Evolutionary conservation across 2,888 invertebrate species (phyloP).

Genomic region (Caenorhabditis sulstoni): DNA sequence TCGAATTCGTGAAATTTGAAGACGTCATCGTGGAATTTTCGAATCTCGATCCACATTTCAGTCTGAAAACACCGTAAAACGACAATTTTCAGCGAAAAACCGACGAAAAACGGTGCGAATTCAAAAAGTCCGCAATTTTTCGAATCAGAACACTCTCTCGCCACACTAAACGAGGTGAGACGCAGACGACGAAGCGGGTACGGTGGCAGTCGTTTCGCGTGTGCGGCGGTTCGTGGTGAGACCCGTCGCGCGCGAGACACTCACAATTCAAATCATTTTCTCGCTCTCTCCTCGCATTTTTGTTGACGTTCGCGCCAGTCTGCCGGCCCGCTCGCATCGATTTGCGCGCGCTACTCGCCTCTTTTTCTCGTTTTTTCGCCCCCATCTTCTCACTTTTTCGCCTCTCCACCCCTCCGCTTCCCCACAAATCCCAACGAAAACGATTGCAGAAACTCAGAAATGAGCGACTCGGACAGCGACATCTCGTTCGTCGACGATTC

Average conservation of each 20-base stretch:
- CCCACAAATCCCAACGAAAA: slow-evolving; percentile 6
- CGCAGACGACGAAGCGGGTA: slow-evolving; percentile 38
- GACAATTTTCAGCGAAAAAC: background rate
- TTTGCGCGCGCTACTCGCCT: background rate
- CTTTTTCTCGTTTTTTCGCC: slow-evolving; percentile 8
- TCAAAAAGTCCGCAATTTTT: background rate
- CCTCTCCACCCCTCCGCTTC: background rate
- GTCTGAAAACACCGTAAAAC: slow-evolving; percentile 1
- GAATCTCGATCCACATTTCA: slow-evolving; percentile 56
- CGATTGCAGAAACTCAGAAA: background rate
- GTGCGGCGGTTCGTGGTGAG: slow-evolving; percentile 18
- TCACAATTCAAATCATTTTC: slow-evolving; percentile 27
- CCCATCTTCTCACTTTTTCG: no score
- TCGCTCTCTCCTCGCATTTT: background rate
- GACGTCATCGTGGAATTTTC: slow-evolving; percentile 47
- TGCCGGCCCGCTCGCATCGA: slow-evolving; percentile 25
- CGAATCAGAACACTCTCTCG: slow-evolving; percentile 22
- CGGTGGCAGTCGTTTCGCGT: slow-evolving; percentile 40
- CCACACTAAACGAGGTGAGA: slow-evolving; percentile 9
- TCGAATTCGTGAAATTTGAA: slow-evolving; percentile 37
- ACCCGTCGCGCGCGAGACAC: slow-evolving; percentile 19
- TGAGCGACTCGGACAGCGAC: slow-evolving; percentile 61
- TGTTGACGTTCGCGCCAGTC: background rate
- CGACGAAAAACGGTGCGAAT: background rate
- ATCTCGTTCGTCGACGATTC: slow-evolving; percentile 38